Conservation (phyloP, 2,113 vertebrate genomes). For the Pungitius pungitius region DNA sequence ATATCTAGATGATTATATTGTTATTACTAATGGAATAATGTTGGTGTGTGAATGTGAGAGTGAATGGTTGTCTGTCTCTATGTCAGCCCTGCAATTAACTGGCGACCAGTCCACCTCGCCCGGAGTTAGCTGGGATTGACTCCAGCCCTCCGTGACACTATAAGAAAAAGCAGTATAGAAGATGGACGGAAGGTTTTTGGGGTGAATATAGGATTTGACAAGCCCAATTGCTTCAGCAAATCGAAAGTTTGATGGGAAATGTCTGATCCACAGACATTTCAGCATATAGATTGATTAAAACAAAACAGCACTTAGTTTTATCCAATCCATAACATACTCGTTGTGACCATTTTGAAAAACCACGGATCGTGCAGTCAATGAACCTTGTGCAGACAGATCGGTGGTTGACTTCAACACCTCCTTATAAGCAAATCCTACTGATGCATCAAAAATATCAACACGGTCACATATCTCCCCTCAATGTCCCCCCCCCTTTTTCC, state of each 20-base stretch:
- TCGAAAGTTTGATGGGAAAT: constrained; percentile 24
- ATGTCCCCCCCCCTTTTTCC: too few relatives aligned
- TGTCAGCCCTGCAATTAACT: too few relatives aligned
- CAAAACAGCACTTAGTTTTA: constrained; percentile 22
- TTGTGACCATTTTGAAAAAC: constrained; percentile 43
- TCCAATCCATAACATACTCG: constrained; percentile 24
- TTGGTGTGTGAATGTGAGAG: too few relatives aligned
- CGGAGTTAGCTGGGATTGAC: too few relatives aligned
- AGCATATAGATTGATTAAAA: constrained; percentile 34
- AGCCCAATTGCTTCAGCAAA: constrained; percentile 24
- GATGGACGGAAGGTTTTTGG: too few relatives aligned
- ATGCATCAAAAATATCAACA: constrained; percentile 55
- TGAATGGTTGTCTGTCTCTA: too few relatives aligned
- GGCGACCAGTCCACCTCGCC: too few relatives aligned
- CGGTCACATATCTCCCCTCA: too few relatives aligned
- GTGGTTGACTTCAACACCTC: constrained; percentile 50
- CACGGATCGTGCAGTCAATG: constrained; percentile 51
- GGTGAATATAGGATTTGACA: constrained; percentile 52
- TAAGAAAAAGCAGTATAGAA: too few relatives aligned
- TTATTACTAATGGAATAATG: neutral
- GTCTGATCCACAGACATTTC: constrained; percentile 31
- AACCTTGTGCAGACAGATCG: constrained; percentile 61
- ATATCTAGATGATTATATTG: neutral
- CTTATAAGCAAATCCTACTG: constrained; percentile 35
- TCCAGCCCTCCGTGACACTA: too few relatives aligned